Evolutionary conservation across 1,140 invertebrate species (phyloP).

Genomic region (Heliothis subflexa): DNA sequence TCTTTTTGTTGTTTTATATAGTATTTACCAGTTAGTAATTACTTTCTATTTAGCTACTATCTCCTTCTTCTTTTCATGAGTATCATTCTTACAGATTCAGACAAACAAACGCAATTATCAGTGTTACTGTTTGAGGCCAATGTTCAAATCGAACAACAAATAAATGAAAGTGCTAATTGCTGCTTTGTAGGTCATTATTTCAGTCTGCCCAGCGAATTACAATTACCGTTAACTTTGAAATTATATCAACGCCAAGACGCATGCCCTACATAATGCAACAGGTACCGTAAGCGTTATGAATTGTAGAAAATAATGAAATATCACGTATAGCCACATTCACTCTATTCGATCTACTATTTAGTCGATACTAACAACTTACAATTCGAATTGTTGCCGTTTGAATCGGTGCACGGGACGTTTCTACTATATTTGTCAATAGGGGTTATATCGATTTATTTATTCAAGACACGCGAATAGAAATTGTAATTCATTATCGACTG

Average conservation of each 20-base stretch:
- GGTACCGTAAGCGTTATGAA: background rate
- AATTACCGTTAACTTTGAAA: background rate
- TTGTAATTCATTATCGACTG: background rate
- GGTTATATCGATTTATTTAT: slow-evolving; percentile 21
- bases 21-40: too few relatives aligned
- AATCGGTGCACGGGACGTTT: background rate
- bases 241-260: slow-evolving; percentile 11
- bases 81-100: too few relatives aligned
- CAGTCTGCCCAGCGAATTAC: slow-evolving; percentile 5
- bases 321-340: background rate
- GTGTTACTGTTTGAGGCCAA: background rate
- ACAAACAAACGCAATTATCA: background rate
- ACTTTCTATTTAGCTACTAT: too few relatives aligned
- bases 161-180: background rate
- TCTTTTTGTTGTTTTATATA: too few relatives aligned
- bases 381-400: background rate
- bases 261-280: slow-evolving; percentile 25
- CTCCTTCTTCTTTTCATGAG: too few relatives aligned
- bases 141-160: background rate
- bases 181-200: background rate
- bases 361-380: background rate
- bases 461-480: slow-evolving; percentile 13
- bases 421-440: background rate
- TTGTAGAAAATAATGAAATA: background rate
- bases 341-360: background rate